These are phyloP conservation scores for Prionchulus punctatus DNA, from an alignment of 2,888 invertebrate species.

Conservation along the genomic window DNA sequence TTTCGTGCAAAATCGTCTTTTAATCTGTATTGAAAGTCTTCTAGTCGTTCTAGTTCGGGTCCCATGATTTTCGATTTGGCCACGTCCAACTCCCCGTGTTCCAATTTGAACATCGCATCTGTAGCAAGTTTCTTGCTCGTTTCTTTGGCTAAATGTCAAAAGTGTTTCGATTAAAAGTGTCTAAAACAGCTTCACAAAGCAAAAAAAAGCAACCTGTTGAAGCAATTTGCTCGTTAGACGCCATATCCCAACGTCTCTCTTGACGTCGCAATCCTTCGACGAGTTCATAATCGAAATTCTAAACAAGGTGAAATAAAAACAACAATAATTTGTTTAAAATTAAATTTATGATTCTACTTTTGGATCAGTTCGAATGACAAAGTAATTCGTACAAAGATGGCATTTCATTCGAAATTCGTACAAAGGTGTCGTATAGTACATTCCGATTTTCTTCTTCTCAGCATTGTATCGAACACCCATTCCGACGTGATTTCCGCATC, in stretches of 20 bases:
- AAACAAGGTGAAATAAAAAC: conserved; percentile 20
- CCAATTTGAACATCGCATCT: conserved; percentile 93
- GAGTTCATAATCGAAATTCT: conserved; percentile 92
- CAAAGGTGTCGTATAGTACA: conserved; percentile 93
- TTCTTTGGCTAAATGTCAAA: conserved; percentile 51
- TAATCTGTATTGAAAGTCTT: conserved; percentile 60
- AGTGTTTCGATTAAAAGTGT: neutral
- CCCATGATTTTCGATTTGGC: conserved; percentile 52
- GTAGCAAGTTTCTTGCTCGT: conserved; percentile 70
- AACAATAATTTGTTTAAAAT: neutral
- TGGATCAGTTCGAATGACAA: conserved; percentile 95
- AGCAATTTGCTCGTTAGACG: conserved; percentile 64
- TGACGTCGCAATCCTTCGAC: conserved; percentile 84
- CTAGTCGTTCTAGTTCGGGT: conserved; percentile 55
- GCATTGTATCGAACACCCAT: conserved; percentile 93
- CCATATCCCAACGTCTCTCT: conserved; percentile 95
- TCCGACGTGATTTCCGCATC: conserved; percentile 92
- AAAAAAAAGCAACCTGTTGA: conserved; percentile 1
- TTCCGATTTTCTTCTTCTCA: conserved; percentile 55
- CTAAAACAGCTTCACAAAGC: too few relatives aligned
- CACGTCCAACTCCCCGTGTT: conserved; percentile 70
- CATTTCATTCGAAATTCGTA: conserved; percentile 99
- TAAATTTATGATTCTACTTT: conserved; percentile 44
- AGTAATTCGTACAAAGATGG: conserved; percentile 88
- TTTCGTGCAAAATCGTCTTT: conserved; percentile 84